Conservation (phyloP, 1,140 invertebrate genomes). For the Holcopasites calliopsidis region DNA sequence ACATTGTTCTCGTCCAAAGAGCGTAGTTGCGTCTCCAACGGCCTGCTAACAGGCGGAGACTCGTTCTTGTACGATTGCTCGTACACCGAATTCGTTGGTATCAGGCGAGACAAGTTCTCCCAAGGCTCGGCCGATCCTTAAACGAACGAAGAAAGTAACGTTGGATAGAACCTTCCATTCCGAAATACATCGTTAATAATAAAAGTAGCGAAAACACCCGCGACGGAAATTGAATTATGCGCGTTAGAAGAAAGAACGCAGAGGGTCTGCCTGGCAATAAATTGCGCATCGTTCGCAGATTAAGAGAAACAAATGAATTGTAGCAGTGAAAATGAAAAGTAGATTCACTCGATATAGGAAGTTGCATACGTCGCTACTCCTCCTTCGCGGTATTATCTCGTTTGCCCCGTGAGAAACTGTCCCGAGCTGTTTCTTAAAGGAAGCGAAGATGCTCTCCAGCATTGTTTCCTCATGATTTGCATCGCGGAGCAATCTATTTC, state of each 20-base stretch:
- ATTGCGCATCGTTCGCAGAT: neutral
- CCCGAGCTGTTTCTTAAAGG: slow-evolving; percentile 34
- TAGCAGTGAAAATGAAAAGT: neutral
- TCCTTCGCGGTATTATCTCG: neutral
- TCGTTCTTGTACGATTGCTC: slow-evolving; percentile 56
- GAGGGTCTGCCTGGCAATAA: neutral
- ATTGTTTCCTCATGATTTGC: slow-evolving; percentile 23
- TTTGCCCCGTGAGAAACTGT: slow-evolving; percentile 20
- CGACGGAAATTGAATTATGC: no score
- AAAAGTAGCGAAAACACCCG: no score
- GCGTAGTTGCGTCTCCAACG: slow-evolving; percentile 34
- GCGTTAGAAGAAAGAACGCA: neutral
- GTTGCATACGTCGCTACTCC: neutral
- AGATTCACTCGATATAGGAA: neutral
- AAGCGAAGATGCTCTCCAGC: slow-evolving; percentile 41
- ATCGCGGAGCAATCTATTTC: neutral
- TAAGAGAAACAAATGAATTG: neutral
- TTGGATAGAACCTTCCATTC: no score
- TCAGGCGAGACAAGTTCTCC: slow-evolving; percentile 63
- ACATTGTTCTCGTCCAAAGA: slow-evolving; percentile 54
- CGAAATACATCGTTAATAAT: no score
- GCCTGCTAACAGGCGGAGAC: slow-evolving; percentile 36
- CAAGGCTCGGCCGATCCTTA: slow-evolving; percentile 61
- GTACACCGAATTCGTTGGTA: slow-evolving; percentile 71
- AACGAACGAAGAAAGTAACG: no score